A percentile compares a stretch with the other conserved stretches of the same genome.
Conservation (phyloP, 2,113 vertebrate species). For the Proteles cristata region DNA sequence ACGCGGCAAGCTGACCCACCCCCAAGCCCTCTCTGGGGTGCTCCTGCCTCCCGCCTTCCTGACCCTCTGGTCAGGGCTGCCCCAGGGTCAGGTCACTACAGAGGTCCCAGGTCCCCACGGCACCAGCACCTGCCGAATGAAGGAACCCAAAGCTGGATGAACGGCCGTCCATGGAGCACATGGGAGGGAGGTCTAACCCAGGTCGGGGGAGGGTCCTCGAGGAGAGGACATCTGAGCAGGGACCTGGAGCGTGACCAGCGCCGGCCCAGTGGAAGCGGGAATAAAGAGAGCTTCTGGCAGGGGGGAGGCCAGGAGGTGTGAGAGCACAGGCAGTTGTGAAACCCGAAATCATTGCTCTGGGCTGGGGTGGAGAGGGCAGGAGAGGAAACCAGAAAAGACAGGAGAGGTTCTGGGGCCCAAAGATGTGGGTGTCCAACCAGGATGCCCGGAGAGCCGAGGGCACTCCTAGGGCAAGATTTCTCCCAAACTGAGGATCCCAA, state of each 20-base stretch:
- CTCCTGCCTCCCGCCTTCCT: not conserved
- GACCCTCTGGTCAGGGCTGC: not conserved
- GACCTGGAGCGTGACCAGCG: not conserved
- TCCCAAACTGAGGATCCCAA: not conserved
- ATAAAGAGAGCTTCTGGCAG: not conserved
- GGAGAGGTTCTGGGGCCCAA: not conserved
- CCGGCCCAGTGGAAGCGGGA: not conserved
- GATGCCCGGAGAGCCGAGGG: not conserved
- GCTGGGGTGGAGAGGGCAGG: not conserved
- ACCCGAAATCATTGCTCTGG: not conserved
- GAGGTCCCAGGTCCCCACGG: not conserved
- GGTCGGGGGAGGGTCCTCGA: not conserved
- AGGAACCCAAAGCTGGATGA: not conserved
- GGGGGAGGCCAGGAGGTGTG: not conserved
- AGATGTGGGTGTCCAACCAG: fast-evolving
- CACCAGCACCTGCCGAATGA: not conserved
- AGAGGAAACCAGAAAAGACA: not conserved
- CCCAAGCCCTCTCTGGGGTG: not conserved
- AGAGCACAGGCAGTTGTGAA: not conserved
- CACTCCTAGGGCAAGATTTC: not conserved
- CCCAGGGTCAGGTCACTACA: not conserved
- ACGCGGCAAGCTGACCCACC: not conserved
- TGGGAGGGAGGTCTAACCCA: fast-evolving
- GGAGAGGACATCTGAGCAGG: not conserved
- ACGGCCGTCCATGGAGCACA: fast-evolving